These are phyloP conservation scores for Macrotis lagotis DNA, from an alignment of 2,113 vertebrate species.

Conservation along the genomic window DNA sequence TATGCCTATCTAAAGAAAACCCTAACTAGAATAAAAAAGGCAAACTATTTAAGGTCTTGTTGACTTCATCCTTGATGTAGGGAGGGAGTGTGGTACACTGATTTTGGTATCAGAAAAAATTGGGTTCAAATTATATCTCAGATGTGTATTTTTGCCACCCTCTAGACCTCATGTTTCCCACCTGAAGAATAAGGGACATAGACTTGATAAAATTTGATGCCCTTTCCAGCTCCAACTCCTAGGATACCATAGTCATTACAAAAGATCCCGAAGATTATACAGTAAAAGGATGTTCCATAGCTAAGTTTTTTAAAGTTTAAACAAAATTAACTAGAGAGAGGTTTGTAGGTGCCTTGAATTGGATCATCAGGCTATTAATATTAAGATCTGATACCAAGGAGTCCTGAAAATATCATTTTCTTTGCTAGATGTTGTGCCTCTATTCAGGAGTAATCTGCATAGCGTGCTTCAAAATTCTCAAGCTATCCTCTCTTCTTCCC, in stretches of 20 bases:
- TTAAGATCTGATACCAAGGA: neutral
- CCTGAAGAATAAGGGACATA: neutral
- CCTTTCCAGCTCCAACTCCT: neutral
- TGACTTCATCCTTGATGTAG: constrained; percentile 4
- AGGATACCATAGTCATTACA: neutral
- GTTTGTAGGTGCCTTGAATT: neutral
- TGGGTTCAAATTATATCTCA: neutral
- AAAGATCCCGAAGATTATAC: neutral
- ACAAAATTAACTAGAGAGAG: neutral
- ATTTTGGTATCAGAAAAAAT: too few relatives aligned
- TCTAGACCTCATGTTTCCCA: neutral
- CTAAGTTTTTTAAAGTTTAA: neutral
- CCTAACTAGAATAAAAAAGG: constrained; percentile 14
- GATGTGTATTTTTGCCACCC: neutral
- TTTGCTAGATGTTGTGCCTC: neutral
- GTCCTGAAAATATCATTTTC: neutral
- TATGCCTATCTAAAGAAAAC: constrained; percentile 7
- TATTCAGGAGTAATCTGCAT: neutral
- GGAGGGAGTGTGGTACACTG: neutral
- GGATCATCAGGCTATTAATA: neutral
- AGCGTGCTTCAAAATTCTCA: neutral
- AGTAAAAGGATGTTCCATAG: neutral
- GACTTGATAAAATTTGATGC: neutral
- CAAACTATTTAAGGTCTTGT: neutral
- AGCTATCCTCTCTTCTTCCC: neutral